Evolutionary conservation across 92 coral and sea anemone genomes (phyloP).

Genomic region (Parazoanthus atlanticus): DNA sequence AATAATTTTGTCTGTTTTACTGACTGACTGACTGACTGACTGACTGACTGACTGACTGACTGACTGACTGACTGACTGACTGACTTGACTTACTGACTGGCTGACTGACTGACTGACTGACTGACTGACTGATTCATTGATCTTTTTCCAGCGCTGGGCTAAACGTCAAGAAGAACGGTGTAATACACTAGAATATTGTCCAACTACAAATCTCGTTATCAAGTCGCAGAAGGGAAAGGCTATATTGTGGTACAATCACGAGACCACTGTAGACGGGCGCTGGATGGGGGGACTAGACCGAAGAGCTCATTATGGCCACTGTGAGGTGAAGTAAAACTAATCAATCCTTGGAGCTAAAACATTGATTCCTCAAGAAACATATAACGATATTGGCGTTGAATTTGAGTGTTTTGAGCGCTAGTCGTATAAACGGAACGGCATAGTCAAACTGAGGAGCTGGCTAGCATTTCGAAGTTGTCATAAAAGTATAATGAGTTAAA

Average conservation of each 20-base stretch:
- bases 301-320: conserved; percentile 74
- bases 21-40: too few species aligned
- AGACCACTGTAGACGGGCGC: conserved; percentile 58
- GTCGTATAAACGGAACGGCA: too few species aligned
- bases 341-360: not conserved
- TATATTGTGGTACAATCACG: conserved; percentile 84
- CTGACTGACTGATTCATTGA: not conserved
- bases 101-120: too few species aligned
- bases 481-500: too few species aligned
- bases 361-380: too few species aligned
- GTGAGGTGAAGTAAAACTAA: conserved; percentile 61
- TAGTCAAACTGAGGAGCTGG: too few species aligned
- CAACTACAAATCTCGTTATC: conserved; percentile 66
- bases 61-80: too few species aligned
- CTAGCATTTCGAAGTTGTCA: too few species aligned
- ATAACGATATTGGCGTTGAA: not conserved
- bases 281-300: conserved; percentile 81
- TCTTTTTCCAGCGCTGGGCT: conserved; percentile 68
- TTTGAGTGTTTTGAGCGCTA: not conserved
- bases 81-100: too few species aligned
- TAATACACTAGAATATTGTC: conserved; percentile 68
- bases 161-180: conserved; percentile 62
- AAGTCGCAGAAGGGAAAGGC: conserved; percentile 82
- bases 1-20: not conserved
- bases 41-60: too few species aligned